Evolutionary conservation across 2,113 vertebrate genomes (phyloP).

Genomic region (Pogona vitticeps): DNA sequence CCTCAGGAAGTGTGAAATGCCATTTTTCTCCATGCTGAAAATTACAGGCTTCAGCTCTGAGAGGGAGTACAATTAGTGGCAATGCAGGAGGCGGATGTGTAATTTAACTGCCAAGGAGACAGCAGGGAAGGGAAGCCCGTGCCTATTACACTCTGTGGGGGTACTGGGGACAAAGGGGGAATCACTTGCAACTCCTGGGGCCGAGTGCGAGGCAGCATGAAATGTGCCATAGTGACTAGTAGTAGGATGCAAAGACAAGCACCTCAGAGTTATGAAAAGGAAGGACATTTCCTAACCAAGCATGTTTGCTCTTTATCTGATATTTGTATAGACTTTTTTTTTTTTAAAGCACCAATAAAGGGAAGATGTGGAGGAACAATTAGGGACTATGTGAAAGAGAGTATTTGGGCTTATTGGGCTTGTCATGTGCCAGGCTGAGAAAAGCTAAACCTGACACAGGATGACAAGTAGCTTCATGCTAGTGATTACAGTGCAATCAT

Average conservation of each 20-base stretch:
- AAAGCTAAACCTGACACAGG: background rate
- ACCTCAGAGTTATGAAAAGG: background rate
- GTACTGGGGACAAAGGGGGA: background rate
- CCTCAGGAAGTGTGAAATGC: background rate
- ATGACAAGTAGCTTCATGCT: background rate
- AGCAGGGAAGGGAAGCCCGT: background rate
- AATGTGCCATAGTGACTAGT: background rate
- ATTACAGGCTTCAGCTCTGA: background rate
- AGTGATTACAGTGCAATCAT: background rate
- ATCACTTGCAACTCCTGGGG: background rate
- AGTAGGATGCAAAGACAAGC: background rate
- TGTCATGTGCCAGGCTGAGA: background rate
- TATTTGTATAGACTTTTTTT: background rate
- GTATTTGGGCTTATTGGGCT: background rate
- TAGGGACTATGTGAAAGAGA: background rate
- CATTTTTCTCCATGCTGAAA: background rate
- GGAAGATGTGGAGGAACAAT: background rate
- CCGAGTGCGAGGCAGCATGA: background rate
- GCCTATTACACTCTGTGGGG: background rate
- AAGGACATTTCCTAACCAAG: background rate
- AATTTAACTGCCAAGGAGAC: constrained; percentile 7
- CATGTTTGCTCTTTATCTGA: background rate
- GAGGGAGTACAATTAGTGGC: background rate
- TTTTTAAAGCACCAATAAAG: background rate
- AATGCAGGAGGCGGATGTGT: background rate